Evolutionary conservation across 2,888 invertebrate species (phyloP).

Genomic region (Plusia festucae): DNA sequence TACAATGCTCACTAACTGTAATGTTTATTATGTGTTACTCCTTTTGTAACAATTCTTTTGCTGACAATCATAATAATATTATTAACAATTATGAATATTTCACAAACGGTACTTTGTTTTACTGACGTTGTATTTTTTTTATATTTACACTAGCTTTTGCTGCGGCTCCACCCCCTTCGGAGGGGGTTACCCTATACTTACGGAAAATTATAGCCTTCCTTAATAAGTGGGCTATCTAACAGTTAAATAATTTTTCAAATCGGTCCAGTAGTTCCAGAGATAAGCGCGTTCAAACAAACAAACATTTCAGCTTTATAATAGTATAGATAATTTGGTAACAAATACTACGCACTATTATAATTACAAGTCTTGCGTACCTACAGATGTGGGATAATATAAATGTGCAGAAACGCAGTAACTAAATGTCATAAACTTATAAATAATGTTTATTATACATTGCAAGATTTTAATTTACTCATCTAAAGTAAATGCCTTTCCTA

Average conservation of each 20-base stretch:
- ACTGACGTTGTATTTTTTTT: neutral
- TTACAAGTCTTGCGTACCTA: neutral
- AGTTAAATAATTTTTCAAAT: too few species aligned
- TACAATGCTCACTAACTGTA: neutral
- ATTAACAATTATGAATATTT: neutral
- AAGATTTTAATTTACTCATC: neutral
- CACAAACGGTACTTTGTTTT: slow-evolving; percentile 2
- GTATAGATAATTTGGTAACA: neutral
- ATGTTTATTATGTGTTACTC: neutral
- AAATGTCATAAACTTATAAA: neutral
- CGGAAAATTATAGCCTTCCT: too few species aligned
- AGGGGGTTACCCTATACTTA: too few species aligned
- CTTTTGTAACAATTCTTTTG: neutral
- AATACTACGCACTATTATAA: neutral
- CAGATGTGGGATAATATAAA: neutral
- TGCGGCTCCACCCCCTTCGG: too few species aligned
- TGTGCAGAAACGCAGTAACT: neutral
- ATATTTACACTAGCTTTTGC: too few species aligned
- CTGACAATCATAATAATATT: too few species aligned
- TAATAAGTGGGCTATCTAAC: too few species aligned
- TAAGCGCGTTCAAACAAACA: too few species aligned
- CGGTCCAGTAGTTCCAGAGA: too few species aligned
- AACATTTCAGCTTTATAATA: too few species aligned
- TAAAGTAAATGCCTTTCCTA: neutral
- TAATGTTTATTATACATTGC: neutral